A percentile compares a stretch with the other conserved stretches of the same genome.
phyloP scores from a whole-genome alignment of 2,888 invertebrate species.

The Peribatodes rhomboidaria region DNA sequence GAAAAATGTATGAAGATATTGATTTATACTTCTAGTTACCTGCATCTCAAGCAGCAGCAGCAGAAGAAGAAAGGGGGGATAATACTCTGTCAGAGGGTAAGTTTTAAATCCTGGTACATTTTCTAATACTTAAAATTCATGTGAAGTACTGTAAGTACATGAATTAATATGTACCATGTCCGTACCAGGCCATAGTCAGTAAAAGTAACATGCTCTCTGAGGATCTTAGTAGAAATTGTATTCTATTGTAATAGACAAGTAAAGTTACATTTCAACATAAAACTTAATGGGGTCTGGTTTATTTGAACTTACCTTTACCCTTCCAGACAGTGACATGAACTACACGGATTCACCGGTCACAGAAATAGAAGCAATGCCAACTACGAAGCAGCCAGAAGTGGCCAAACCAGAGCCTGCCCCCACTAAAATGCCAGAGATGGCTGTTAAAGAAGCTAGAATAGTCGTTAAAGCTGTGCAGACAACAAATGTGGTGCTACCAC shows the following conservation, averaged over 20 bases:
- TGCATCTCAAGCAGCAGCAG: slow-evolving; percentile 11
- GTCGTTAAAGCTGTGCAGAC: slow-evolving; percentile 3
- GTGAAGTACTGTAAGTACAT: too few relatives aligned
- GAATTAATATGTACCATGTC: too few relatives aligned
- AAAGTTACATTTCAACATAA: not conserved
- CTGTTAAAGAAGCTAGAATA: slow-evolving; percentile 1
- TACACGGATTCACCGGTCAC: slow-evolving; percentile 21
- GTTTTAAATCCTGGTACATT: too few relatives aligned
- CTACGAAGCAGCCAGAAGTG: not conserved
- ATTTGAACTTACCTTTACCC: not conserved
- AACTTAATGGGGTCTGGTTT: not conserved
- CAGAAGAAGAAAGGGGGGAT: slow-evolving; percentile 29
- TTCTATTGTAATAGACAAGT: not conserved
- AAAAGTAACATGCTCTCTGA: too few relatives aligned
- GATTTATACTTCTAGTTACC: slow-evolving; percentile 36
- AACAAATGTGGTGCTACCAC: not conserved
- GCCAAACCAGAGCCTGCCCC: not conserved
- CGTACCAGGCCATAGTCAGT: too few relatives aligned
- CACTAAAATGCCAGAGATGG: slow-evolving; percentile 3
- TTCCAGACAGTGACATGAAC: slow-evolving; percentile 31
- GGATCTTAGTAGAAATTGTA: too few relatives aligned
- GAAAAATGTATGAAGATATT: not conserved
- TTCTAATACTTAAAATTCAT: too few relatives aligned
- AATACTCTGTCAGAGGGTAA: slow-evolving; percentile 42
- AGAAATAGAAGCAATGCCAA: slow-evolving; percentile 19